phyloP scores from a whole-genome alignment of 2,797 vertebrate genomes.

The Spondyliosoma cantharus region DNA sequence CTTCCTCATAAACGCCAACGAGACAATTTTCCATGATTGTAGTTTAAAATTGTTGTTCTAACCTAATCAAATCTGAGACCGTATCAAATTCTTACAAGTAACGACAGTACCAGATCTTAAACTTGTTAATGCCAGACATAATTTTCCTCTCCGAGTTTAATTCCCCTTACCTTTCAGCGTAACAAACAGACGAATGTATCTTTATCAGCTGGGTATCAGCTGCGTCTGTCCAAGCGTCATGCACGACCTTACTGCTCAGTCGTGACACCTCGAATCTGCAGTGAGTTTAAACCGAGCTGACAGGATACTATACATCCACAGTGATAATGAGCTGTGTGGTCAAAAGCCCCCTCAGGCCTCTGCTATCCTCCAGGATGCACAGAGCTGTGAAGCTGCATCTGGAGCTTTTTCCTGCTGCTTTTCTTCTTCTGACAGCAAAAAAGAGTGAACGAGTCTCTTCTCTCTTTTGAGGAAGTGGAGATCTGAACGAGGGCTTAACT shows the following conservation, averaged over 20 bases:
- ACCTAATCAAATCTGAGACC: neutral
- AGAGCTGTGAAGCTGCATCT: slow-evolving; percentile 36
- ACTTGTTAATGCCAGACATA: too few relatives aligned
- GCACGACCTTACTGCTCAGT: slow-evolving; percentile 38
- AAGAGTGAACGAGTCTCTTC: neutral
- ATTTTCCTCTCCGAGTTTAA: neutral
- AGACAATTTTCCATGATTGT: neutral
- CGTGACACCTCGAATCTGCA: slow-evolving; percentile 43
- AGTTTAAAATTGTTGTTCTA: neutral
- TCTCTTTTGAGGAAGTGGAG: slow-evolving; percentile 50
- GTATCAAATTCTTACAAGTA: neutral
- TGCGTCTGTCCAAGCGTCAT: slow-evolving; percentile 13
- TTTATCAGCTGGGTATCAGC: slow-evolving; percentile 43
- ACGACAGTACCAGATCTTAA: neutral
- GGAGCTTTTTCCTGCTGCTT: neutral
- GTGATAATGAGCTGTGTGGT: slow-evolving; percentile 49
- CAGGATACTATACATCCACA: slow-evolving; percentile 48
- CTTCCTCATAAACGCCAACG: neutral
- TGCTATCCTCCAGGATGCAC: neutral
- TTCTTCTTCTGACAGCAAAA: neutral
- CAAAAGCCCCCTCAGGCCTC: slow-evolving; percentile 24
- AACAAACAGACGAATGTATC: slow-evolving; percentile 7
- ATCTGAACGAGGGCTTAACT: slow-evolving; percentile 7
- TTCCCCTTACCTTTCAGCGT: slow-evolving; percentile 44
- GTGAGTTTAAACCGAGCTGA: slow-evolving; percentile 39